A percentile compares a stretch with the other conserved stretches of the same genome.
Evolutionary conservation across 2,113 vertebrate species (phyloP).

Genomic region (Otis tarda): DNA sequence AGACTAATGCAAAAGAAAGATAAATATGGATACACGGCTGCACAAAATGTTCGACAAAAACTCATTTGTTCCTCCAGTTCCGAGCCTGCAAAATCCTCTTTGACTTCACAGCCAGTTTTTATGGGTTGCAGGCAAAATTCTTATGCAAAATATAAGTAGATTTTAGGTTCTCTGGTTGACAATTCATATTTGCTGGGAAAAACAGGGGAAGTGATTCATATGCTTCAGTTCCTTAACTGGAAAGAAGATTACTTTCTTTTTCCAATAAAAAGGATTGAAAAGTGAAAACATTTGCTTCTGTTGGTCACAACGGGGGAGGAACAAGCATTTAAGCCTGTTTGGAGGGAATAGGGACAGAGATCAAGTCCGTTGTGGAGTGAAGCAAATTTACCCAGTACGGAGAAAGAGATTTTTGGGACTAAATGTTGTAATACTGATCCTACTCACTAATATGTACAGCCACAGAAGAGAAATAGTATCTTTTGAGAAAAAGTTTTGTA

Average conservation of each 20-base stretch:
- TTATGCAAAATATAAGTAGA: neutral
- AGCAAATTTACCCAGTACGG: neutral
- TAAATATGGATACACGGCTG: neutral
- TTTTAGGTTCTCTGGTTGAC: slow-evolving; percentile 7
- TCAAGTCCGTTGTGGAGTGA: neutral
- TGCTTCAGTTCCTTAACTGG: neutral
- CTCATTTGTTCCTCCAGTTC: neutral
- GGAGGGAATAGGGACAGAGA: neutral
- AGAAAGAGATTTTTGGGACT: neutral
- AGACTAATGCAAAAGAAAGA: neutral
- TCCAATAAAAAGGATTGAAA: neutral
- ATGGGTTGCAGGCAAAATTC: neutral
- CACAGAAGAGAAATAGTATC: neutral
- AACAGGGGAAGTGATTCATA: neutral
- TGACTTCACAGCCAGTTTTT: neutral
- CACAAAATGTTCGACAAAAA: neutral
- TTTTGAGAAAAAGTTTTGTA: neutral
- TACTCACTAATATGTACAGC: neutral
- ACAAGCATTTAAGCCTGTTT: neutral
- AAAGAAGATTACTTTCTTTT: neutral
- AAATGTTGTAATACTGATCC: neutral
- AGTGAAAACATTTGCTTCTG: neutral
- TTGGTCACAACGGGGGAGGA: neutral
- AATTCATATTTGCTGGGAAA: neutral
- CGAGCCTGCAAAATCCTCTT: neutral